Evolutionary conservation across 2,113 vertebrate species (phyloP).

Genomic region (human (Homo sapiens)): DNA sequence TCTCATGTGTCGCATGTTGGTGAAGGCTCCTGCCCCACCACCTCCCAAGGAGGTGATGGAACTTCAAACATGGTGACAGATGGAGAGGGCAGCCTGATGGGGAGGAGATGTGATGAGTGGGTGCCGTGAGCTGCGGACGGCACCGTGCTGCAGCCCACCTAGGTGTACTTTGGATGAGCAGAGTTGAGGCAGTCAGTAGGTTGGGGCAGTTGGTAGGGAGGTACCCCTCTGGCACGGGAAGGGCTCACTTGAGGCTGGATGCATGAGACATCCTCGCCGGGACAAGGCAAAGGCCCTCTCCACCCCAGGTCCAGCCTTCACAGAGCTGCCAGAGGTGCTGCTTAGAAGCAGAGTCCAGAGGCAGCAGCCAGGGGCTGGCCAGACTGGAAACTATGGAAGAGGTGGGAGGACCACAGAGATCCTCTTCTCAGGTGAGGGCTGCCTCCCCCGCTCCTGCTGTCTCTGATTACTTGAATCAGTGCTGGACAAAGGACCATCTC

Average conservation of each 20-base stretch:
- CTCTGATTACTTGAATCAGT: background rate
- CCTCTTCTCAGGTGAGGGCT: fast-evolving
- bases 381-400: background rate
- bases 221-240: background rate
- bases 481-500: background rate
- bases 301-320: background rate
- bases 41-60: background rate
- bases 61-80: background rate
- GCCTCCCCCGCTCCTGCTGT: background rate
- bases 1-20: background rate
- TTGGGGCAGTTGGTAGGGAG: background rate
- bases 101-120: background rate
- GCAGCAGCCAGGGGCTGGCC: background rate
- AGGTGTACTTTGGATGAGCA: fast-evolving
- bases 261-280: background rate
- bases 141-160: background rate
- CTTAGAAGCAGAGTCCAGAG: background rate
- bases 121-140: background rate
- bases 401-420: background rate
- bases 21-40: background rate
- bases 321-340: background rate
- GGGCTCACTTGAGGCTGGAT: background rate
- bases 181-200: too few relatives aligned
- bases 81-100: background rate
- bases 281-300: background rate